Evolutionary conservation across 2,888 invertebrate species (phyloP).

Genomic region (Drosophila picticornis): DNA sequence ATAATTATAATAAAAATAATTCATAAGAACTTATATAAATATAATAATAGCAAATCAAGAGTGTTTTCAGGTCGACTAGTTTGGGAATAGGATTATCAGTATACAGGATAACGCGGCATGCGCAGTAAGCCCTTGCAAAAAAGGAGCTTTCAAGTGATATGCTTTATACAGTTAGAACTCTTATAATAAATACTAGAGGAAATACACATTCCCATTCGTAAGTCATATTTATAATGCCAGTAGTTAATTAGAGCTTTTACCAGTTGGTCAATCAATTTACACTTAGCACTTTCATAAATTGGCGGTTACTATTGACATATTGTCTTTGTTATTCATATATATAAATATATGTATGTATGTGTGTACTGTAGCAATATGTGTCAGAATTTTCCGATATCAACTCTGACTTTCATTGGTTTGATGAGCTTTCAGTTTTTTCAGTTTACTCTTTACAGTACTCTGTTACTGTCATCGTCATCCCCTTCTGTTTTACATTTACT

Average conservation of each 20-base stretch:
- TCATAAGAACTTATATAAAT: background rate
- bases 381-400: slow-evolving; percentile 17
- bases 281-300: background rate
- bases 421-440: slow-evolving; percentile 39
- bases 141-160: slow-evolving; percentile 41
- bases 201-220: slow-evolving; percentile 14
- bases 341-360: background rate
- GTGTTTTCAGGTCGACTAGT: slow-evolving; percentile 1
- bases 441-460: slow-evolving; percentile 30
- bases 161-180: slow-evolving; percentile 22
- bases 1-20: background rate
- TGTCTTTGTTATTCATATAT: background rate
- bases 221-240: slow-evolving; percentile 4
- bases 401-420: slow-evolving; percentile 21
- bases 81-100: background rate
- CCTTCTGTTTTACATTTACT: slow-evolving; percentile 48
- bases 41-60: background rate
- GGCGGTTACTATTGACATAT: background rate
- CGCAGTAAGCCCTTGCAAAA: slow-evolving; percentile 10
- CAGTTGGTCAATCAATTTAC: background rate
- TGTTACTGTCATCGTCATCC: slow-evolving; percentile 41
- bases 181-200: slow-evolving; percentile 26
- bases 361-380: slow-evolving; percentile 9
- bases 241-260: background rate
- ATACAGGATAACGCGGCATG: slow-evolving; percentile 16